phyloP scores from a whole-genome alignment of 2,797 vertebrate species.

The Danio jaintianensis region DNA sequence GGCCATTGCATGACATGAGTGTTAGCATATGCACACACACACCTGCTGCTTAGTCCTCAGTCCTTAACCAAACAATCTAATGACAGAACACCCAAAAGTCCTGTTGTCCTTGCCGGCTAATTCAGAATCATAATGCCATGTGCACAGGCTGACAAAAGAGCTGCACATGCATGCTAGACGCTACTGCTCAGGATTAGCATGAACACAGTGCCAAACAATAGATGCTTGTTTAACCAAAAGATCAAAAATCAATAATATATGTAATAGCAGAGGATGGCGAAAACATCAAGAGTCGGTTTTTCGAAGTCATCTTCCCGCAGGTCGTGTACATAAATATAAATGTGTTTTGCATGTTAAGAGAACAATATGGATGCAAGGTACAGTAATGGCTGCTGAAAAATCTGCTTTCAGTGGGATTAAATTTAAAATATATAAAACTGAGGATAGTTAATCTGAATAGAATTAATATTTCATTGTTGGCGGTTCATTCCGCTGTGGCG shows the following conservation, averaged over 20 bases:
- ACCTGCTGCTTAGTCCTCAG: slow-evolving; percentile 11
- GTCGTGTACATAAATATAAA: neutral
- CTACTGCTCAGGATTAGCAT: slow-evolving; percentile 3
- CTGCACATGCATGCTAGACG: neutral
- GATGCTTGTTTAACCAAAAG: slow-evolving; percentile 37
- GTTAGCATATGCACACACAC: slow-evolving; percentile 33
- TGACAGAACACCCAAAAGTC: slow-evolving; percentile 31
- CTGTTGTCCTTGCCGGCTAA: neutral
- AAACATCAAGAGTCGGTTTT: neutral
- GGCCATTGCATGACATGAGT: neutral
- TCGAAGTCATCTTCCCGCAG: neutral
- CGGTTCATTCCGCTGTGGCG: no score
- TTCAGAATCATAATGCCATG: slow-evolving; percentile 29
- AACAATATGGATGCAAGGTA: neutral
- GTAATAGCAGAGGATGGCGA: neutral
- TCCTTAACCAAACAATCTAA: slow-evolving; percentile 38
- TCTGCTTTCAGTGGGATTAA: neutral
- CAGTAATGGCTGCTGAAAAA: neutral
- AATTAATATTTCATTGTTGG: neutral
- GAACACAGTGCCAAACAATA: slow-evolving; percentile 37
- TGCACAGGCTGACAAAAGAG: slow-evolving; percentile 9
- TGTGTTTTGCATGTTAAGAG: slow-evolving; percentile 13
- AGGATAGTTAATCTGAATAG: neutral
- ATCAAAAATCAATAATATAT: slow-evolving; percentile 38
- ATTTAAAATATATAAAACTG: neutral